Base-by-base conservation (phyloP, 2,888 invertebrate species). In the Tuta absoluta region DNA sequence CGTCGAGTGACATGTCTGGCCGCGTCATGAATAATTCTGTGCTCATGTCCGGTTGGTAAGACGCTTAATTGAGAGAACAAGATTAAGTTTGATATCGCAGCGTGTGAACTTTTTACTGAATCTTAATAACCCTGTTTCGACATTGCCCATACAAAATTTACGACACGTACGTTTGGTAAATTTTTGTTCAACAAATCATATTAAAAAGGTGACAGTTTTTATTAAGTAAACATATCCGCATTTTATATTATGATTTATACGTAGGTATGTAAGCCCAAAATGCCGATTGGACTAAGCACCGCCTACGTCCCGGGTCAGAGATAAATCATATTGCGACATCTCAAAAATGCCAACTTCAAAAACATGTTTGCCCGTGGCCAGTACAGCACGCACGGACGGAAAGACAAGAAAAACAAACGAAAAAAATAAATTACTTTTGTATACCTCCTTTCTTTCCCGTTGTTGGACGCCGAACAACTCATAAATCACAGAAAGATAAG, bases 391-490 rank as follows among this genome's bases (percentile, higher is more conserved):
- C 87, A 86, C 86, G 87, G 82, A 84, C 78, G 85, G 78, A 85
- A 87, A 88, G 86, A 87, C 87, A 88, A 89, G 90, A 89, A 90
- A 91, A 91, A 91, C 88, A 91, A 90, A 90, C 86, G 83, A 81
- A 89, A 90, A 91, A 90, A 90, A 91, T 89, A 90, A 90, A 91
- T 91, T 87, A 91, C 91, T 89, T 91, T 91, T 89, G 91, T 91
- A 87, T 89, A 86, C 88, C 88, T 90, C 85, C 89, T 89, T 89
- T 89, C 91, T 89, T 89, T 86, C 85, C 89, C 89, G 90, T 89
- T 87, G 89, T 85, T 87, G 90, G 88, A 87, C 88, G 86, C 87
- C 87, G 91, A 89, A 89, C 87, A 83, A 85, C 79, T 82, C 87
- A 87, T 91, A 91, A 91, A 91, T 91, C 91, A 91, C 88, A 87